These are phyloP conservation scores for Cheilosia scutellata DNA, from an alignment of 2,888 invertebrate genomes.

Conservation along the genomic window DNA sequence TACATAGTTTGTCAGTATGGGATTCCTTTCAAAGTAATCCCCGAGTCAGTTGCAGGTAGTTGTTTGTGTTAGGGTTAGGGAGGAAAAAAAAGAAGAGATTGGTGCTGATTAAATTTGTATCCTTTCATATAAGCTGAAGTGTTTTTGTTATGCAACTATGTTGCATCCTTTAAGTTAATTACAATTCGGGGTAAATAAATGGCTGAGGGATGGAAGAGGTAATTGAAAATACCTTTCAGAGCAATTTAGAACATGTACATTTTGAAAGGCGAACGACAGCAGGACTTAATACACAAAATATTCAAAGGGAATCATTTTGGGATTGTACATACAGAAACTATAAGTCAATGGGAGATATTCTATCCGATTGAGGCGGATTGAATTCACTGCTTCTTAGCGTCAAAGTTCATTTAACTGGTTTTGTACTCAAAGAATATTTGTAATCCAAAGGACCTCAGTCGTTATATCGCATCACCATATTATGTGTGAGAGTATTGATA, in stretches of 20 bases:
- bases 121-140: not conserved
- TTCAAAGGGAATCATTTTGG: too few species aligned
- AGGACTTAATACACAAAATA: too few species aligned
- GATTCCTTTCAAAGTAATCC: constrained; percentile 19
- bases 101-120: constrained; percentile 46
- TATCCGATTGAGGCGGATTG: too few species aligned
- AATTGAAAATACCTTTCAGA: not conserved
- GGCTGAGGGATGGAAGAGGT: not conserved
- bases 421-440: too few species aligned
- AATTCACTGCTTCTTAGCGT: too few species aligned
- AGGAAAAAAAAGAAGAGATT: constrained; percentile 4
- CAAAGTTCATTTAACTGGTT: too few species aligned
- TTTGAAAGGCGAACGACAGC: too few species aligned
- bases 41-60: constrained; percentile 29
- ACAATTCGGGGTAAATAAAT: constrained; percentile 7
- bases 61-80: constrained; percentile 5
- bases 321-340: too few species aligned
- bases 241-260: constrained; percentile 1
- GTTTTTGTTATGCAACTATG: constrained; percentile 7
- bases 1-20: not conserved
- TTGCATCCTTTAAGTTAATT: constrained; percentile 42
- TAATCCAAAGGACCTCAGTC: too few species aligned
- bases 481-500: too few species aligned
- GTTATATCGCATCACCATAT: too few species aligned
- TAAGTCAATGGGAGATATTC: too few species aligned